These are phyloP conservation scores for Clarias platycephalus DNA, from an alignment of 2,797 vertebrate genomes.

Conservation along the genomic window DNA sequence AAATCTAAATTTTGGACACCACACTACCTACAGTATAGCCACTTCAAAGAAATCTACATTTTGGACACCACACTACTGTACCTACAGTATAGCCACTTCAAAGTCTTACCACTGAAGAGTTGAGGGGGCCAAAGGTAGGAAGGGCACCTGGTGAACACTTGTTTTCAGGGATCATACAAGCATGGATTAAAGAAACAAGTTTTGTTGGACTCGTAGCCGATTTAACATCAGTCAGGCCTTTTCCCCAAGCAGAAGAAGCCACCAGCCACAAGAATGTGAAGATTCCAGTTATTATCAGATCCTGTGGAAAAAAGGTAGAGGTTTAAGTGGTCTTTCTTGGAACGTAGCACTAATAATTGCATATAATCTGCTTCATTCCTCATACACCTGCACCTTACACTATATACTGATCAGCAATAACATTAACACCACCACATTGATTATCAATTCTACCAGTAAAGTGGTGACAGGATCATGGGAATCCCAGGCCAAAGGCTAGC, in stretches of 20 bases:
- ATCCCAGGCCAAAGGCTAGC: no score
- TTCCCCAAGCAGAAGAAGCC: slow-evolving; percentile 82
- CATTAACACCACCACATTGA: no score
- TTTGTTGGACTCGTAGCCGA: slow-evolving; percentile 67
- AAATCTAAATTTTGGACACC: neutral
- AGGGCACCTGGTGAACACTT: slow-evolving; percentile 67
- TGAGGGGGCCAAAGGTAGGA: slow-evolving; percentile 78
- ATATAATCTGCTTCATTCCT: neutral
- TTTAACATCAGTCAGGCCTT: slow-evolving; percentile 78
- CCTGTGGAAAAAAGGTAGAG: slow-evolving; percentile 1
- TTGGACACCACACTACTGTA: neutral
- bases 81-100: neutral
- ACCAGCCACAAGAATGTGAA: slow-evolving; percentile 81
- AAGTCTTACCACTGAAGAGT: slow-evolving; percentile 82
- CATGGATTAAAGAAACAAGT: slow-evolving; percentile 60
- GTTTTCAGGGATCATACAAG: slow-evolving; percentile 62
- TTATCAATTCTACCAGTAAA: no score
- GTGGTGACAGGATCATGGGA: no score
- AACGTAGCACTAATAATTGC: neutral
- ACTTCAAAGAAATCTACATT: neutral
- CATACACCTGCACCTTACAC: no score
- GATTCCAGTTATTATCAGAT: slow-evolving; percentile 16
- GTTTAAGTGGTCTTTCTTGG: neutral
- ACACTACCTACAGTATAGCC: neutral
- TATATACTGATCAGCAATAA: no score